Conservation (phyloP, 2,797 vertebrate species). For the Eidolon dupreanum region DNA sequence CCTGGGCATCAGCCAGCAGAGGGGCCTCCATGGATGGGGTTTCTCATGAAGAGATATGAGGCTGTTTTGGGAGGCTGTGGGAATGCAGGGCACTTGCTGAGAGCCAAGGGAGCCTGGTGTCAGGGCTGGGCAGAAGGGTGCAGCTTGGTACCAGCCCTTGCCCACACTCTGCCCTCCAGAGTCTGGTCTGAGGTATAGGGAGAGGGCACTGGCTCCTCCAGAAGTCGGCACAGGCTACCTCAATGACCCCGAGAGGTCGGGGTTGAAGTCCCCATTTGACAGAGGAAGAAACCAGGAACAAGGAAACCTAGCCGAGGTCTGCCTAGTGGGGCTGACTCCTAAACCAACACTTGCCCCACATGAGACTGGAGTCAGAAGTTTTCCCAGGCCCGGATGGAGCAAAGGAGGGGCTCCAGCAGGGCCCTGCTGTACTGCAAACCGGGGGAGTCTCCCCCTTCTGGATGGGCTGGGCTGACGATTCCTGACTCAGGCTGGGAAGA, state of each 20-base stretch:
- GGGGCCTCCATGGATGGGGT: background rate
- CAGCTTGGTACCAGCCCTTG: background rate
- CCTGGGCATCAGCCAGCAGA: no score
- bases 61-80: background rate
- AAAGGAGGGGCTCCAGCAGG: background rate
- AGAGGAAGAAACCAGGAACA: background rate
- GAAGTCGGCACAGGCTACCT: background rate
- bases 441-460: background rate
- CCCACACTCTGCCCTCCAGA: background rate
- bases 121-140: background rate
- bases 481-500: background rate
- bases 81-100: background rate
- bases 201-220: fast-evolving
- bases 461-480: slow-evolving; percentile 25
- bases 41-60: background rate
- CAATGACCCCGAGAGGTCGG: background rate
- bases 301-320: background rate
- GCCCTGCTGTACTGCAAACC: background rate
- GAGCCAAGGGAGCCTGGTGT: background rate
- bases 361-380: background rate
- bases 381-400: background rate
- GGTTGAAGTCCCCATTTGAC: background rate
- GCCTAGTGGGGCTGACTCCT: background rate
- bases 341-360: no score
- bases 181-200: background rate